Evolutionary conservation across 2,888 invertebrate genomes (phyloP).

Genomic region (Troides aeacus): DNA sequence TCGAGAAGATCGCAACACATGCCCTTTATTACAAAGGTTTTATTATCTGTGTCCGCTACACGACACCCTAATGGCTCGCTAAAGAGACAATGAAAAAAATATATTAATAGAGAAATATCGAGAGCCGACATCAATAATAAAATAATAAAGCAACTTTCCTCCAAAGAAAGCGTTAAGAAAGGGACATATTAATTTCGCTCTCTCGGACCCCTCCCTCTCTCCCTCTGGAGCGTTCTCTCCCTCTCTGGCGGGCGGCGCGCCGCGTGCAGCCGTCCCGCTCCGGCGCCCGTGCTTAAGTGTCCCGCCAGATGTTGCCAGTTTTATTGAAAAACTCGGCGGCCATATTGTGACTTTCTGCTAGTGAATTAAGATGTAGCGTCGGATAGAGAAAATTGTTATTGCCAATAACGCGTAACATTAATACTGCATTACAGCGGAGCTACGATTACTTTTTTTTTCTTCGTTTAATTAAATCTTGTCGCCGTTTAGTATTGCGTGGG

Average conservation of each 20-base stretch:
- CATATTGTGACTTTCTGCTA: constrained; percentile 69
- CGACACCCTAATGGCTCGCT: constrained; percentile 40
- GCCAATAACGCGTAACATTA: constrained; percentile 44
- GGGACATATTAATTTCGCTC: constrained; percentile 76
- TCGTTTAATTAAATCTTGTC: constrained; percentile 34
- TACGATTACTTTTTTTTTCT: constrained; percentile 37
- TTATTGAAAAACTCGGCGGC: constrained; percentile 77
- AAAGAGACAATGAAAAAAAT: constrained; percentile 41
- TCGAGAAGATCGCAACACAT: constrained; percentile 23
- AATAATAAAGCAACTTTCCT: constrained; percentile 66
- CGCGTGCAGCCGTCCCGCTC: constrained; percentile 49
- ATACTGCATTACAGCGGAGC: constrained; percentile 43
- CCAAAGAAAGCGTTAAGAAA: constrained; percentile 67
- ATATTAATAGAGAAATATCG: constrained; percentile 56
- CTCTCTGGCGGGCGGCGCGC: constrained; percentile 39
- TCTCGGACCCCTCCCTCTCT: constrained; percentile 45
- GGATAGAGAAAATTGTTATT: constrained; percentile 48
- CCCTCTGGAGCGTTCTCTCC: constrained; percentile 39
- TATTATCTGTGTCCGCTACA: constrained; percentile 28
- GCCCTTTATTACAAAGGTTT: constrained; percentile 27
- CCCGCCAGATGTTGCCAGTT: constrained; percentile 71
- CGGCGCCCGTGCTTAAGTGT: constrained; percentile 73
- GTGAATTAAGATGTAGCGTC: constrained; percentile 75
- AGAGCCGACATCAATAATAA: constrained; percentile 66
- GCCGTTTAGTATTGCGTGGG: constrained; percentile 1